phyloP scores from a whole-genome alignment of 2,888 invertebrate species.

The Plebejus argus region DNA sequence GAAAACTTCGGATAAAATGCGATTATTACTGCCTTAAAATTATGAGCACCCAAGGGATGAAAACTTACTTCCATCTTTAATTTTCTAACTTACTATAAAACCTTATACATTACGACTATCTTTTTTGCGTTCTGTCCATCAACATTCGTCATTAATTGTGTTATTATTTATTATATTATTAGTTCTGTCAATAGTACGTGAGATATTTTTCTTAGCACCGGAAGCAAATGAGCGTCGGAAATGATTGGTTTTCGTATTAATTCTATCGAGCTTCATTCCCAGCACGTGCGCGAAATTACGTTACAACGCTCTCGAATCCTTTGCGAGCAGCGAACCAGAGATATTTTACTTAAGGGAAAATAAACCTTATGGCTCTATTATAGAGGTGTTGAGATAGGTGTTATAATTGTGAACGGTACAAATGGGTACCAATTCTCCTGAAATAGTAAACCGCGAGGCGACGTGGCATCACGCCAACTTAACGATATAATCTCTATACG shows the following conservation, averaged over 20 bases:
- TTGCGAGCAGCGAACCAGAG: constrained; percentile 42
- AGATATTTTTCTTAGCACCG: constrained; percentile 3
- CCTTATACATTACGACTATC: too few species aligned
- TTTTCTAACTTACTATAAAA: too few species aligned
- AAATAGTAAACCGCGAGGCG: constrained; percentile 52
- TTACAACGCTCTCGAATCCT: constrained; percentile 43
- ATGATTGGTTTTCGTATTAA: constrained; percentile 33
- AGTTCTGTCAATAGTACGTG: not conserved
- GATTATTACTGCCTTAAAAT: too few species aligned
- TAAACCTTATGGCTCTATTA: not conserved
- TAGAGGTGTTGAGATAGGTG: not conserved
- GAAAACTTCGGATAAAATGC: too few species aligned
- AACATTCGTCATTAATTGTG: not conserved
- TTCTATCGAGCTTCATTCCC: constrained; percentile 35
- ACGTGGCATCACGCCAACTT: constrained; percentile 58
- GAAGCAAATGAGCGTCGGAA: constrained; percentile 23
- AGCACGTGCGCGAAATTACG: constrained; percentile 49
- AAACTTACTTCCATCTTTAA: too few species aligned
- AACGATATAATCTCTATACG: constrained; percentile 48
- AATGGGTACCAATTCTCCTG: constrained; percentile 57
- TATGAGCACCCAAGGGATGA: too few species aligned
- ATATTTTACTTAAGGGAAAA: not conserved
- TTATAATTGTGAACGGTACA: constrained; percentile 37
- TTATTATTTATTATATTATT: not conserved
- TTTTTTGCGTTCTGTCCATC: not conserved